These are phyloP conservation scores for Sciurus carolinensis DNA, from an alignment of 2,797 vertebrate genomes.

Conservation along the genomic window DNA sequence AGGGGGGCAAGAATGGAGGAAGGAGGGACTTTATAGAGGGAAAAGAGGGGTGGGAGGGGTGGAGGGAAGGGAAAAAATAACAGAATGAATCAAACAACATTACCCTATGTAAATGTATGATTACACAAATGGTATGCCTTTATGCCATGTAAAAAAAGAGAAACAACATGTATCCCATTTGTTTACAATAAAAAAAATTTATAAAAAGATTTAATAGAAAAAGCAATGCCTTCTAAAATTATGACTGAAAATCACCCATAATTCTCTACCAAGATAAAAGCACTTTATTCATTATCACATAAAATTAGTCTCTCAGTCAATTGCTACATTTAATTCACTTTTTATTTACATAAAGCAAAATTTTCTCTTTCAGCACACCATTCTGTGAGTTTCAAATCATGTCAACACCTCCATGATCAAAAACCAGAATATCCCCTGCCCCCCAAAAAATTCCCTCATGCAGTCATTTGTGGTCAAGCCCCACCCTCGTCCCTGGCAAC, in stretches of 20 bases:
- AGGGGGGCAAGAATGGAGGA: no score
- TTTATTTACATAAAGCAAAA: slow-evolving; percentile 41
- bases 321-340: slow-evolving; percentile 6
- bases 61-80: no score
- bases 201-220: background rate
- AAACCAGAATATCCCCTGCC: background rate
- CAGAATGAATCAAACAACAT: no score
- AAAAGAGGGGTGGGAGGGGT: no score
- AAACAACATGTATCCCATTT: no score
- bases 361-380: background rate
- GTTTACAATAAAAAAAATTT: no score
- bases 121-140: no score
- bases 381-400: slow-evolving; percentile 18
- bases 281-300: background rate
- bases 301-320: background rate
- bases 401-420: background rate
- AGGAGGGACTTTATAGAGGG: no score
- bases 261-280: background rate
- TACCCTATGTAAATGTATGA: no score
- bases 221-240: background rate
- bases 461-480: background rate
- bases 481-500: background rate
- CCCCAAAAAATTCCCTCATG: background rate
- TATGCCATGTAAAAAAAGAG: no score
- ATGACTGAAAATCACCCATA: background rate